Evolutionary conservation across 2,797 vertebrate species (phyloP).

Genomic region (Hoplostethus mediterraneus): DNA sequence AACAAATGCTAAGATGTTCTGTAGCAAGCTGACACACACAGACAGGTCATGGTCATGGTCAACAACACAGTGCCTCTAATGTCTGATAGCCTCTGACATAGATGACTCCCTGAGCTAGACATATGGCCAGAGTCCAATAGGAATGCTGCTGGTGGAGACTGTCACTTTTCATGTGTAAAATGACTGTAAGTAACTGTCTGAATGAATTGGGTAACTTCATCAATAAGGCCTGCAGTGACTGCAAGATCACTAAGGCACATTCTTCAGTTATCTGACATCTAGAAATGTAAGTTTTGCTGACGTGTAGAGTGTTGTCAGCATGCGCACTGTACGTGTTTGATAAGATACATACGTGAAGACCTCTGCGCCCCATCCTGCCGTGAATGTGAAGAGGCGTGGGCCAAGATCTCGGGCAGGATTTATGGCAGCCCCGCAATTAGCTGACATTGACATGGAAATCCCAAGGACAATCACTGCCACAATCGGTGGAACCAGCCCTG

Average conservation of each 20-base stretch:
- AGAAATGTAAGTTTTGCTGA: neutral
- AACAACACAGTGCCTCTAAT: neutral
- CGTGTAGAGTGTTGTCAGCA: neutral
- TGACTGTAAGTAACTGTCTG: neutral
- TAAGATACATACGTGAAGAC: constrained; percentile 88
- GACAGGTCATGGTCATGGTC: neutral
- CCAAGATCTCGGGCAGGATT: constrained; percentile 91
- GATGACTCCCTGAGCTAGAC: neutral
- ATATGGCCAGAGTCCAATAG: neutral
- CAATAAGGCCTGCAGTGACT: neutral
- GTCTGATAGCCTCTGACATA: constrained; percentile 31
- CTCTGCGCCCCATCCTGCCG: constrained; percentile 89
- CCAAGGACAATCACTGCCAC: constrained; percentile 85
- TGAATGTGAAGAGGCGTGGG: constrained; percentile 88
- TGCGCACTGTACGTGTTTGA: neutral
- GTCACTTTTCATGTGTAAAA: neutral
- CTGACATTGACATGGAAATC: constrained; percentile 85
- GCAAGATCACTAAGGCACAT: neutral
- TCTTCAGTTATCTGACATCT: neutral
- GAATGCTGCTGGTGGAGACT: neutral
- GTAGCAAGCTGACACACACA: constrained; percentile 15
- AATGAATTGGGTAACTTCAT: neutral
- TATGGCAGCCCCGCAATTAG: constrained; percentile 88
- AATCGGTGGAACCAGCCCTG: constrained; percentile 81
- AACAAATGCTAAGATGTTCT: neutral